Base-by-base conservation (phyloP, 2,888 invertebrate genomes). In the Trisateles emortualis region DNA sequence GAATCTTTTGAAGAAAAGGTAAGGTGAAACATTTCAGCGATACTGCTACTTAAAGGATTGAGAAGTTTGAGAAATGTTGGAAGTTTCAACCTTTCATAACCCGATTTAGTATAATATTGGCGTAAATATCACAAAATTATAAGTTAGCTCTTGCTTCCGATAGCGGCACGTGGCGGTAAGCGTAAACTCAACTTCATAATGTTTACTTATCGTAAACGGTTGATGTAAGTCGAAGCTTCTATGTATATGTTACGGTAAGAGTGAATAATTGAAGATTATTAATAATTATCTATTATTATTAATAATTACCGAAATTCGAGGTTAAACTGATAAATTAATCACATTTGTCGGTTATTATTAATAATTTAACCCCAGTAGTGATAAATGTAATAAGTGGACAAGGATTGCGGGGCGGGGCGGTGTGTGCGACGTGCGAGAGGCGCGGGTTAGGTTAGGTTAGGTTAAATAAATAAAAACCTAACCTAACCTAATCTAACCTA, bases 51-150 rank as follows among this genome's bases (percentile, higher is more conserved):
- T 46, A 48, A 48, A 46, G 42, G 38, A 47, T 47, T 43, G 17
- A 17, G 24, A 53, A 53, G 29, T 53, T 53, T 38, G 43, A 33
- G 43, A 38, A 32, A 42, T 24, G 36, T 32, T 26, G 16, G 9
- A 53, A 53, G 42, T 48, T 48, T 19, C n/a, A 30, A 30, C 42
- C 42, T 35, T 46, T 47, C 43, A 43, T 48, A 52, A 48, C 43
- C 42, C 43, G 47, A 53, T 53, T 48, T 53, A 26, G 46, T 39
- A 46, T 39, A 46, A 46, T 19, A 46, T 46, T 30, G 30, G 38
- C 32, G 47, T 47, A 53, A 53, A 48, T 42, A 48, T 53, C 11
- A 14, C 17, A 14, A 42, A 47, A 48, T 48, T 39, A 48, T n/a
- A 53, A 48, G 32, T 47, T 48, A 48, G 32, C 16, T 14, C 11